These are phyloP conservation scores for Dicentrarchus labrax DNA, from an alignment of 2,113 vertebrate genomes.

Conservation along the genomic window DNA sequence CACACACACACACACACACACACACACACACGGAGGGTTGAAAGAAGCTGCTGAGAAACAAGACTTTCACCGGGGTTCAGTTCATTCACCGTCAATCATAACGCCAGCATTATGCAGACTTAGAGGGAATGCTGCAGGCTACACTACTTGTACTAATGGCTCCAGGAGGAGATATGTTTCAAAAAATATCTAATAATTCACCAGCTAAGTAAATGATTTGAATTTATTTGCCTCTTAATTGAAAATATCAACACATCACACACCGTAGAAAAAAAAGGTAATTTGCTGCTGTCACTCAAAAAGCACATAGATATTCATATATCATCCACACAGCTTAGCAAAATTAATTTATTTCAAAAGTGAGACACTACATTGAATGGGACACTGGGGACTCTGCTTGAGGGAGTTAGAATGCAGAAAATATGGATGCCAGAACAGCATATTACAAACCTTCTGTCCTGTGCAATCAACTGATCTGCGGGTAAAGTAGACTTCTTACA, in stretches of 20 bases:
- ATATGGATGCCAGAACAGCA: neutral
- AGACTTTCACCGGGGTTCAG: conserved; percentile 1
- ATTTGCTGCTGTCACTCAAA: conserved; percentile 48
- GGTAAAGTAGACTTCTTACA: neutral
- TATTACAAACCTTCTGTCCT: neutral
- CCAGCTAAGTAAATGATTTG: conserved; percentile 48
- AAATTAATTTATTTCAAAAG: conserved; percentile 40
- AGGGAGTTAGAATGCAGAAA: neutral
- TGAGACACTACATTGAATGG: conserved; percentile 29
- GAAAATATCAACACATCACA: conserved; percentile 52
- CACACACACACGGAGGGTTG: neutral
- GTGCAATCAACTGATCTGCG: neutral
- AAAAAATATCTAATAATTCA: conserved; percentile 54
- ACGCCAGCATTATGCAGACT: conserved; percentile 47
- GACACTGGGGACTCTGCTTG: conserved; percentile 3
- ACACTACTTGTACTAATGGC: conserved; percentile 29
- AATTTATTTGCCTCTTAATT: conserved; percentile 54
- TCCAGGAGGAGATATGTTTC: conserved; percentile 41
- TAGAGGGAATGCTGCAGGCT: conserved; percentile 32
- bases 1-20: neutral
- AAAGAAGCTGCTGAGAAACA: conserved; percentile 6
- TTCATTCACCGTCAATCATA: conserved; percentile 2
- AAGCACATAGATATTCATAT: conserved; percentile 12
- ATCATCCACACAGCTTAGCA: conserved; percentile 7
- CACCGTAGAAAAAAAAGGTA: neutral